Evolutionary conservation across 2,888 invertebrate species (phyloP), one percentile per base, ranked within the genome.

Genomic region (Allolobophora icterica): DNA sequence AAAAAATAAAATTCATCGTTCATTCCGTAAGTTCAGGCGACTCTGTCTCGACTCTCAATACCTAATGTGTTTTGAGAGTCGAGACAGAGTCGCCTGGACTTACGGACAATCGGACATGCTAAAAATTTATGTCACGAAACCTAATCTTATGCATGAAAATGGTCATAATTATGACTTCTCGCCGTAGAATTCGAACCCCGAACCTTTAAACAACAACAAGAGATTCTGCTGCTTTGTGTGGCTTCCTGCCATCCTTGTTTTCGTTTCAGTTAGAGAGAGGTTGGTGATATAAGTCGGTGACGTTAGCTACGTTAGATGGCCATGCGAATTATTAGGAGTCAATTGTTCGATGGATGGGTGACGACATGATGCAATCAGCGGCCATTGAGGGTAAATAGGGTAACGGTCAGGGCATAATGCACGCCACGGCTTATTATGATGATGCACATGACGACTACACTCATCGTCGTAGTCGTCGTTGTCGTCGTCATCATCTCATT

Each of bases 261-360:
- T 71, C 71, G 71, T 21, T 71, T 71, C n/a, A n/a, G n/a, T n/a
- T 3, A 71, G 4, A 8, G 3, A 71, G 0, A 71, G 71, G n/a
- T n/a, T n/a, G 8, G 71, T n/a, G 30, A 71, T n/a, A 4, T 58
- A 11, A 30, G 58, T 71, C n/a, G 11, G 71, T 71, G 71, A 71
- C 71, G 71, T 30, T 58, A 58, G 24, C 19, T 71, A 71, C 30
- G 71, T 71, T n/a, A 71, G 71, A 71, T n/a, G 30, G 71, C 71
- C 11, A n/a, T 11, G 71, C 71, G 71, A n/a, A n/a, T 71, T 13
- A 71, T 71, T 71, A 71, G 71, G 71, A n/a, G 71, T 71, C 71
- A 71, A 71, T 71, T 71, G 71, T 71, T 71, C 71, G 71, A 71
- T 71, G 71, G 71, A 71, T 71, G 71, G n/a, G 71, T 71, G n/a